Conservation (phyloP, 2,888 invertebrate genomes). For the Laothoe populi region DNA sequence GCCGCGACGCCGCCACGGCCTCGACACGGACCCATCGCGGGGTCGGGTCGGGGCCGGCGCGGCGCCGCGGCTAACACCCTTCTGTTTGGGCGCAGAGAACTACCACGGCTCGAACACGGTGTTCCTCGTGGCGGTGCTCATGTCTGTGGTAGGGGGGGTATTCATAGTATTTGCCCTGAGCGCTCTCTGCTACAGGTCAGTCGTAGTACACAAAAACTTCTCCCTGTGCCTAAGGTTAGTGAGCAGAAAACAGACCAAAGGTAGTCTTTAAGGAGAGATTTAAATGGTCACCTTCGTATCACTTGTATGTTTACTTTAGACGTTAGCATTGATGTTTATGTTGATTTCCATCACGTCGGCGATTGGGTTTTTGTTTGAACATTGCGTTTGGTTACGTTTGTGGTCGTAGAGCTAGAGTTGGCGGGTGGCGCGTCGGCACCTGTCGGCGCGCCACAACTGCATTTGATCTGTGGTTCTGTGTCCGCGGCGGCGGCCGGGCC, state of each 20-base stretch:
- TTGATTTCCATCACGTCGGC: constrained; percentile 76
- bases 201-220: constrained; percentile 99
- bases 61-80: constrained; percentile 62
- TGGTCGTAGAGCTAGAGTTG: constrained; percentile 81
- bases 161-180: constrained; percentile 99
- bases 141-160: constrained; percentile 99
- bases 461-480: constrained; percentile 85
- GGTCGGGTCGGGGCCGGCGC: constrained; percentile 45
- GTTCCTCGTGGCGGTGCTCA: constrained; percentile 98
- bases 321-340: constrained; percentile 83
- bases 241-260: constrained; percentile 93
- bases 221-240: constrained; percentile 99
- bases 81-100: constrained; percentile 91
- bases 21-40: constrained; percentile 48
- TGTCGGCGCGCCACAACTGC: constrained; percentile 78
- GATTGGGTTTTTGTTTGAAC: constrained; percentile 75
- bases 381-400: constrained; percentile 73
- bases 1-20: constrained; percentile 48
- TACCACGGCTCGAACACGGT: constrained; percentile 99
- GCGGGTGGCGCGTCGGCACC: constrained; percentile 74
- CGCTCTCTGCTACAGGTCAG: constrained; percentile 99
- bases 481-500: constrained; percentile 68
- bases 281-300: constrained; percentile 85
- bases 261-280: constrained; percentile 86
- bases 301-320: constrained; percentile 84